Percentiles rank a stretch among this genome's conserved stretches.
Conservation (phyloP, 2,113 vertebrate species). For the Psephotus haematonotus region DNA sequence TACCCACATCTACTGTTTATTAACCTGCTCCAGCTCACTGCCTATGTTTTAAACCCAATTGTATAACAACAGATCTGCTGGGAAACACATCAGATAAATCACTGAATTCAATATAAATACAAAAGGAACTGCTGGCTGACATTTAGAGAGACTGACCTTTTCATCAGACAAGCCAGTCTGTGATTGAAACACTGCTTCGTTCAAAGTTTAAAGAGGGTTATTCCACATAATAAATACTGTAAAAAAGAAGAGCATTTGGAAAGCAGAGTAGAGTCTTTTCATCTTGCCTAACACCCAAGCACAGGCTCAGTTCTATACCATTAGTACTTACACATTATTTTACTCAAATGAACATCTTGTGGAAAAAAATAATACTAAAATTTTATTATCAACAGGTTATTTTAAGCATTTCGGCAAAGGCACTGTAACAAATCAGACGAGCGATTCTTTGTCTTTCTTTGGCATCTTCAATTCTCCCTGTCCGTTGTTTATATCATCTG, state of each 20-base stretch:
- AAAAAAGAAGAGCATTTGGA: not conserved
- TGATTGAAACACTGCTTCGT: slow-evolving; percentile 3
- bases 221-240: not conserved
- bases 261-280: not conserved
- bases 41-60: not conserved
- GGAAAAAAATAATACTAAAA: not conserved
- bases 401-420: not conserved
- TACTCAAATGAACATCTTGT: not conserved
- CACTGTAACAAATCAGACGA: not conserved
- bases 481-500: not conserved
- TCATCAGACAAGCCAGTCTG: not conserved
- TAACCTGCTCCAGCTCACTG: not conserved
- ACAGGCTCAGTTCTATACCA: not conserved
- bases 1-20: not conserved
- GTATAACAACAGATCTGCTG: not conserved
- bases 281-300: not conserved
- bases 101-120: not conserved
- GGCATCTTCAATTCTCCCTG: not conserved
- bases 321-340: not conserved
- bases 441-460: not conserved
- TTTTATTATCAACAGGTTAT: not conserved
- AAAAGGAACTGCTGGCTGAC: slow-evolving; percentile 21
- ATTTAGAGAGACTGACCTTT: slow-evolving; percentile 46
- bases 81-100: slow-evolving; percentile 1
- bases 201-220: not conserved